Percentiles rank a stretch among this genome's conserved stretches.
phyloP scores from a whole-genome alignment of 2,113 vertebrate genomes.

The Xiphophorus couchianus region DNA sequence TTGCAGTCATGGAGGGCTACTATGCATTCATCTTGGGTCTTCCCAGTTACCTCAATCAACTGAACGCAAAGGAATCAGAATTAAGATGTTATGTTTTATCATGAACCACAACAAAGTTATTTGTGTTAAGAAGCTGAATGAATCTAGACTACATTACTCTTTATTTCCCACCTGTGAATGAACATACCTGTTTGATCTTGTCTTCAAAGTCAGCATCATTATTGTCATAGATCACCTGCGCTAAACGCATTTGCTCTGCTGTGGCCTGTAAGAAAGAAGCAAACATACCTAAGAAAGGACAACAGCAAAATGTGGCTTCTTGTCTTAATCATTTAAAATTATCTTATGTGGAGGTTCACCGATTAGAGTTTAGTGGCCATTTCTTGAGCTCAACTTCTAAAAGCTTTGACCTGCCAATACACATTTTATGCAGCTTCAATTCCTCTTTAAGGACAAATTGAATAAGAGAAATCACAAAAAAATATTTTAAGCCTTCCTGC shows the following conservation, averaged over 20 bases:
- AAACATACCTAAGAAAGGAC: slow-evolving; percentile 23
- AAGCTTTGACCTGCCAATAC: too few species aligned
- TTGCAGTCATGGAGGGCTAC: slow-evolving; percentile 95
- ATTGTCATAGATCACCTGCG: slow-evolving; percentile 97
- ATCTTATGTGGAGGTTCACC: neutral
- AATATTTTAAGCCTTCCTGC: too few species aligned
- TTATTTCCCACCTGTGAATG: neutral
- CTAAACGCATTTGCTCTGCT: slow-evolving; percentile 97
- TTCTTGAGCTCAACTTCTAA: too few species aligned
- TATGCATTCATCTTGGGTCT: slow-evolving; percentile 94
- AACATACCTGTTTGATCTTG: slow-evolving; percentile 91
- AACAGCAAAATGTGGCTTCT: neutral
- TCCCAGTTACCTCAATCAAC: slow-evolving; percentile 97
- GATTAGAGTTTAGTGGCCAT: too few species aligned
- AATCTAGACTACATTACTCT: neutral
- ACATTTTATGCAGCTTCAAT: too few species aligned
- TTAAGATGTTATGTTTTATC: neutral
- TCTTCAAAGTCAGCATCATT: slow-evolving; percentile 95
- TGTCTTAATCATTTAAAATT: neutral
- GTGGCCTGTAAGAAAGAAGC: slow-evolving; percentile 85
- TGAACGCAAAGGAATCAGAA: slow-evolving; percentile 48
- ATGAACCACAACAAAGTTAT: neutral
- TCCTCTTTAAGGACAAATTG: too few species aligned
- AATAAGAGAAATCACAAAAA: neutral
- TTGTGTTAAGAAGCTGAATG: neutral